These are phyloP conservation scores for Acleris holmiana DNA, from an alignment of 2,888 invertebrate genomes.

Conservation along the genomic window DNA sequence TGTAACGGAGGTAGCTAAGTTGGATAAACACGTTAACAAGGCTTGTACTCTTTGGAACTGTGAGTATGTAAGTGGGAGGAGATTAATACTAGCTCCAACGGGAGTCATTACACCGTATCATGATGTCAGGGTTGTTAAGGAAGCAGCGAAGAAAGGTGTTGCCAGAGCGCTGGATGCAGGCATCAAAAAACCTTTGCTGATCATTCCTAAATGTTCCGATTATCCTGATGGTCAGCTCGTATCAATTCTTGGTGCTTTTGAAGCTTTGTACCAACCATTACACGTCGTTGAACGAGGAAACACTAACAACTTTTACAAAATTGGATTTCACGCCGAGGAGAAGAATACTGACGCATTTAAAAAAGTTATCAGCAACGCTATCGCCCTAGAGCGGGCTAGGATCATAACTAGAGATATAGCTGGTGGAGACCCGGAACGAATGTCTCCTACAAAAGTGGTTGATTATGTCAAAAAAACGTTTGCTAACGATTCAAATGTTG, in stretches of 20 bases:
- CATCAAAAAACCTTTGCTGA: slow-evolving; percentile 90
- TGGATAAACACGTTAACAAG: slow-evolving; percentile 70
- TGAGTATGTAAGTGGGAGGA: slow-evolving; percentile 85
- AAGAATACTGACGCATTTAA: slow-evolving; percentile 80
- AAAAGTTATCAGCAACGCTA: slow-evolving; percentile 84
- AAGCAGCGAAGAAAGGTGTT: slow-evolving; percentile 91
- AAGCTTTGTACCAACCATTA: slow-evolving; percentile 93
- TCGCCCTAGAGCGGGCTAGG: slow-evolving; percentile 88
- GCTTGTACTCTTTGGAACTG: slow-evolving; percentile 86
- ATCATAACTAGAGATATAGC: slow-evolving; percentile 80
- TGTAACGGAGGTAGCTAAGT: slow-evolving; percentile 55
- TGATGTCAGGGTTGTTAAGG: slow-evolving; percentile 73
- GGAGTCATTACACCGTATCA: slow-evolving; percentile 88
- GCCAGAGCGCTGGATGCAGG: slow-evolving; percentile 93
- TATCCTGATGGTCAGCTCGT: slow-evolving; percentile 92
- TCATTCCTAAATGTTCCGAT: slow-evolving; percentile 86
- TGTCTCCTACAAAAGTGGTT: slow-evolving; percentile 92
- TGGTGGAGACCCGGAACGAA: slow-evolving; percentile 94
- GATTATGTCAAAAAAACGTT: slow-evolving; percentile 89
- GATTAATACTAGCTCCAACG: slow-evolving; percentile 90
- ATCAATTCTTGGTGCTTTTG: slow-evolving; percentile 92
- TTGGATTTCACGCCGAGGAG: slow-evolving; percentile 86
- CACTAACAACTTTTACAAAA: slow-evolving; percentile 82
- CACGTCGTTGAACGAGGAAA: slow-evolving; percentile 89
- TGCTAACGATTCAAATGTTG: slow-evolving; percentile 83